Conservation (phyloP, 2,888 invertebrate species). For the Orchestes rusci region DNA sequence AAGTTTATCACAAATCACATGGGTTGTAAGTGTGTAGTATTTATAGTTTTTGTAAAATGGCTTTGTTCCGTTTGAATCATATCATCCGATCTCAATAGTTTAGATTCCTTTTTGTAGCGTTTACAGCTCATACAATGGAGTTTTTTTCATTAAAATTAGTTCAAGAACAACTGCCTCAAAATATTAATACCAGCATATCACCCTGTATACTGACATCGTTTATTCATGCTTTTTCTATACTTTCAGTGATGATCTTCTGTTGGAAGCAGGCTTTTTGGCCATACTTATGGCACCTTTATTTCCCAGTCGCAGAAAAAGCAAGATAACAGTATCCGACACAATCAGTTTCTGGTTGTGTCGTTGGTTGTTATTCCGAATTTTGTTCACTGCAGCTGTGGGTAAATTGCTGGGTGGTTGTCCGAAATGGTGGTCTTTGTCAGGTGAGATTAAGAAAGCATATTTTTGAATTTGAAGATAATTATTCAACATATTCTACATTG, state of each 20-base stretch:
- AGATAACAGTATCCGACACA: conserved; percentile 45
- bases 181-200: background rate
- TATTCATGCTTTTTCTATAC: background rate
- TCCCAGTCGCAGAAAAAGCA: conserved; percentile 42
- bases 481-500: too few relatives aligned
- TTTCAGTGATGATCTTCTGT: conserved; percentile 61
- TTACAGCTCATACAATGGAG: too few relatives aligned
- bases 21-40: too few relatives aligned
- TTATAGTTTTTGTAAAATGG: too few relatives aligned
- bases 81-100: too few relatives aligned
- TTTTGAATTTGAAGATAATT: background rate
- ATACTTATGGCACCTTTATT: conserved; percentile 61
- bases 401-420: conserved; percentile 66
- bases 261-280: conserved; percentile 67
- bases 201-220: too few relatives aligned
- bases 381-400: conserved; percentile 64
- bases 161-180: too few relatives aligned
- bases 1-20: too few relatives aligned
- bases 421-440: conserved; percentile 71
- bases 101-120: too few relatives aligned
- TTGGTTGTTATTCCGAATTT: conserved; percentile 65
- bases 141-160: too few relatives aligned
- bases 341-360: conserved; percentile 61
- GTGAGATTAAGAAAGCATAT: background rate
- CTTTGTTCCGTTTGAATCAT: too few relatives aligned